Evolutionary conservation across 2,888 invertebrate species (phyloP).

Genomic region (Eristalinus sepulchralis): DNA sequence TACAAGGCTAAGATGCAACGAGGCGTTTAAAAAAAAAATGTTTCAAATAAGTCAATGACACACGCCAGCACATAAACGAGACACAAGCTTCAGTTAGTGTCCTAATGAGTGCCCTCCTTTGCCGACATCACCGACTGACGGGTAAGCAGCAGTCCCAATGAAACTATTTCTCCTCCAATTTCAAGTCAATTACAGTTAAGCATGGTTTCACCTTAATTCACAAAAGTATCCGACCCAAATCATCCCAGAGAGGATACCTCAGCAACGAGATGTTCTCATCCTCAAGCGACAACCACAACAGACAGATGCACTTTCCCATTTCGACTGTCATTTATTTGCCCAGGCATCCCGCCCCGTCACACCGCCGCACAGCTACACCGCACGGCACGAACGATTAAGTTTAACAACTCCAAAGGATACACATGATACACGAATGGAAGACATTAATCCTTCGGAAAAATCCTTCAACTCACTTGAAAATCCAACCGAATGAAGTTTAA

Average conservation of each 20-base stretch:
- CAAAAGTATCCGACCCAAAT: not conserved
- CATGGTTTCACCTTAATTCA: not conserved
- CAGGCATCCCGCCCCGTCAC: not conserved
- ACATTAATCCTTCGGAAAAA: constrained; percentile 22
- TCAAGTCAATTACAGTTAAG: not conserved
- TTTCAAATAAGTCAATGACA: not conserved
- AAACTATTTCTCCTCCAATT: not conserved
- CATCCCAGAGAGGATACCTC: not conserved
- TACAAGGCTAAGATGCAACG: not conserved
- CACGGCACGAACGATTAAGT: not conserved
- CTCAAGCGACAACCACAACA: not conserved
- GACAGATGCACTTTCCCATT: not conserved
- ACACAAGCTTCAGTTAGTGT: not conserved
- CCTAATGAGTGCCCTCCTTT: not conserved
- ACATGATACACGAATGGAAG: not conserved
- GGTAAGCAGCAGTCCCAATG: not conserved
- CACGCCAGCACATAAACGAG: not conserved
- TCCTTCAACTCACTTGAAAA: not conserved
- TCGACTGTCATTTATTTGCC: not conserved
- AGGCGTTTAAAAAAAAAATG: not conserved
- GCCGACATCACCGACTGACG: not conserved
- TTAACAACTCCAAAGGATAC: not conserved
- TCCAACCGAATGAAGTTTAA: constrained; percentile 18
- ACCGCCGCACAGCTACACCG: too few relatives aligned
- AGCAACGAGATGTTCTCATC: not conserved